Evolutionary conservation across 2,888 invertebrate species (phyloP).

Genomic region (Dicycla oo): DNA sequence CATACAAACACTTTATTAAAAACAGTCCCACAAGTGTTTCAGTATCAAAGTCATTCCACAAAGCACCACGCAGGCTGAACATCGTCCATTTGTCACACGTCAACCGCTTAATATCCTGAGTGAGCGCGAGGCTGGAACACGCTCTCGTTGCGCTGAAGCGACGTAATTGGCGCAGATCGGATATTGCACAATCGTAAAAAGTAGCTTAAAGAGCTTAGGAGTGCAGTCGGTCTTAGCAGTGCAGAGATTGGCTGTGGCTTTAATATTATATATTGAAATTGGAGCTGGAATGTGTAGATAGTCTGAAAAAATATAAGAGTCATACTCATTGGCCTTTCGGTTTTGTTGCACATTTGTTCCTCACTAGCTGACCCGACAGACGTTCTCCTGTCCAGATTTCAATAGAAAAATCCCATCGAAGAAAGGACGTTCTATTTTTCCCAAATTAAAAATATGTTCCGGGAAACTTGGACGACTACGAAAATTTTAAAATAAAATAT

Average conservation of each 20-base stretch:
- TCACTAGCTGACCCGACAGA: too few relatives aligned
- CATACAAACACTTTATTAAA: not conserved
- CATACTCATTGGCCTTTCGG: too few relatives aligned
- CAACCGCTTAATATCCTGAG: constrained; percentile 66
- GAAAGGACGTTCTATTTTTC: too few relatives aligned
- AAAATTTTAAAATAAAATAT: too few relatives aligned
- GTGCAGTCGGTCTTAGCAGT: constrained; percentile 25
- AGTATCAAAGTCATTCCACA: constrained; percentile 18
- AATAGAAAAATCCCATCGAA: too few relatives aligned
- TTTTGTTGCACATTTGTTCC: too few relatives aligned
- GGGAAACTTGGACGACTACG: too few relatives aligned
- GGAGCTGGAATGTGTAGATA: not conserved
- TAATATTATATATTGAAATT: constrained; percentile 12
- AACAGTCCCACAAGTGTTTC: not conserved
- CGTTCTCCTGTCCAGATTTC: too few relatives aligned
- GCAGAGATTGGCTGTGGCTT: constrained; percentile 5
- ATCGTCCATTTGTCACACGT: constrained; percentile 50
- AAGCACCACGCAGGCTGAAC: constrained; percentile 13
- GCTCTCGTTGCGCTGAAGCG: constrained; percentile 48
- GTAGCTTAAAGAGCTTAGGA: constrained; percentile 40
- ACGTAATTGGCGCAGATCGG: constrained; percentile 65
- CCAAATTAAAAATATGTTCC: too few relatives aligned
- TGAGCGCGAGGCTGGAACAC: constrained; percentile 38
- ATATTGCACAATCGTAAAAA: constrained; percentile 64
- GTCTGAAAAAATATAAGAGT: too few relatives aligned